These are phyloP conservation scores for Drosophila virilis DNA, from an alignment of 1,140 invertebrate genomes.

Conservation along the genomic window DNA sequence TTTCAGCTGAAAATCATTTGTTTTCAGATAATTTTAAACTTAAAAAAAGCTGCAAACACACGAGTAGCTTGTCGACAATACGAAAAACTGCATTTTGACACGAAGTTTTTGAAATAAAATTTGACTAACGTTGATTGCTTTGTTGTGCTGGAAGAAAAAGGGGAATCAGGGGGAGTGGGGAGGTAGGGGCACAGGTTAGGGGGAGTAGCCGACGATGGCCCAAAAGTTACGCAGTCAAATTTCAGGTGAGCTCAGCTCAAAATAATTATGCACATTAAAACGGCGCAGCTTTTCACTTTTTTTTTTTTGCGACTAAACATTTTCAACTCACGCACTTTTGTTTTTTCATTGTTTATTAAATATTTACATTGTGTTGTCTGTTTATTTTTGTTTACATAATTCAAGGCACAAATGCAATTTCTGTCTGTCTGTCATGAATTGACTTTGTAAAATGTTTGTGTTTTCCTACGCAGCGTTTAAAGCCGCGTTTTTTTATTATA, in stretches of 20 bases:
- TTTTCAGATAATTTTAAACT: slow-evolving; percentile 12
- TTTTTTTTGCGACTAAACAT: slow-evolving; percentile 20
- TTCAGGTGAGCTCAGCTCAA: slow-evolving; percentile 38
- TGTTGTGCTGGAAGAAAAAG: not conserved
- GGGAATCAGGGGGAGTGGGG: not conserved
- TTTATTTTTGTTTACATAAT: slow-evolving; percentile 46
- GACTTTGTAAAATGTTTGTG: slow-evolving; percentile 5
- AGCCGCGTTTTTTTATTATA: not conserved
- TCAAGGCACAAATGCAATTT: slow-evolving; percentile 12
- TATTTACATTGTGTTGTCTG: slow-evolving; percentile 31
- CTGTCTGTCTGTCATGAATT: slow-evolving; percentile 56
- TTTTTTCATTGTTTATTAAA: slow-evolving; percentile 55
- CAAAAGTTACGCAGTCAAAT: slow-evolving; percentile 59
- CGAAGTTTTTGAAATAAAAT: slow-evolving; percentile 43
- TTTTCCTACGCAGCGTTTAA: not conserved
- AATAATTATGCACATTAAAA: slow-evolving; percentile 70
- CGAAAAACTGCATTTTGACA: slow-evolving; percentile 70
- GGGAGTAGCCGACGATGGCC: not conserved
- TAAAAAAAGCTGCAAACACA: slow-evolving; percentile 23
- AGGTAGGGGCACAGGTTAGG: too few relatives aligned
- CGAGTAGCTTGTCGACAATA: slow-evolving; percentile 50
- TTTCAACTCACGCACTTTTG: slow-evolving; percentile 70
- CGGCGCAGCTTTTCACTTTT: slow-evolving; percentile 69
- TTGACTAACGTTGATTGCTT: not conserved
- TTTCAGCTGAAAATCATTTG: slow-evolving; percentile 9